Conservation (phyloP, 2,888 invertebrate species). For the Girardia tigrina region DNA sequence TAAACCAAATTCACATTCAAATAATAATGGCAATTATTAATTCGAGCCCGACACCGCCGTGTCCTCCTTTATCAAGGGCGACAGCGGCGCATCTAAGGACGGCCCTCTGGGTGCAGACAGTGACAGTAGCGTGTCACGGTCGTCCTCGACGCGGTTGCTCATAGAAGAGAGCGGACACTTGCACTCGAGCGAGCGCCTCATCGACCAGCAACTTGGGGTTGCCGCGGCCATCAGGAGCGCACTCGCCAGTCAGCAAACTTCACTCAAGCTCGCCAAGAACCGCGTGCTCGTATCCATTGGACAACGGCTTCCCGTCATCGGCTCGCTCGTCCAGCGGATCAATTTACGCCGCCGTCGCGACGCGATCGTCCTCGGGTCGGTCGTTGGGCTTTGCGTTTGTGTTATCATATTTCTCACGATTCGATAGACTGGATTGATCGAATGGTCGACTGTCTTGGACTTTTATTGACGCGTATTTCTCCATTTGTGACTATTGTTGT, state of each 20-base stretch:
- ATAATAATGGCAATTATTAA: too few species aligned
- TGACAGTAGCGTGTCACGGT: not conserved
- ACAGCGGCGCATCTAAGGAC: not conserved
- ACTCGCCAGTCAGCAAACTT: conserved; percentile 69
- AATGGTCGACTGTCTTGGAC: too few species aligned
- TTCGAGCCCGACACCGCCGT: too few species aligned
- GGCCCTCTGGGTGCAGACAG: too few species aligned
- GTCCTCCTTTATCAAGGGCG: conserved; percentile 14
- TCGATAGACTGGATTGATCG: too few species aligned
- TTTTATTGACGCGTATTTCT: too few species aligned
- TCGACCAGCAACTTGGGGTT: conserved; percentile 53
- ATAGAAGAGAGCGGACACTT: conserved; percentile 30
- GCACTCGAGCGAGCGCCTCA: conserved; percentile 41
- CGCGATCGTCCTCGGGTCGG: conserved; percentile 73
- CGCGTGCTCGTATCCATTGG: conserved; percentile 73
- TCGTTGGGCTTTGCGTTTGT: conserved; percentile 56
- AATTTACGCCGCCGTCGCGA: conserved; percentile 83
- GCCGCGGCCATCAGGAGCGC: conserved; percentile 92
- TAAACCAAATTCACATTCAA: too few species aligned
- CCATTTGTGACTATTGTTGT: too few species aligned
- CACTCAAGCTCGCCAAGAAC: conserved; percentile 76
- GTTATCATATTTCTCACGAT: not conserved
- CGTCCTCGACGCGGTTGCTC: not conserved
- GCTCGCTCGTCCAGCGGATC: conserved; percentile 71
- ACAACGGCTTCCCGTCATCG: conserved; percentile 63